phyloP scores from a whole-genome alignment of 2,797 vertebrate species.

The Darevskia mixta region DNA sequence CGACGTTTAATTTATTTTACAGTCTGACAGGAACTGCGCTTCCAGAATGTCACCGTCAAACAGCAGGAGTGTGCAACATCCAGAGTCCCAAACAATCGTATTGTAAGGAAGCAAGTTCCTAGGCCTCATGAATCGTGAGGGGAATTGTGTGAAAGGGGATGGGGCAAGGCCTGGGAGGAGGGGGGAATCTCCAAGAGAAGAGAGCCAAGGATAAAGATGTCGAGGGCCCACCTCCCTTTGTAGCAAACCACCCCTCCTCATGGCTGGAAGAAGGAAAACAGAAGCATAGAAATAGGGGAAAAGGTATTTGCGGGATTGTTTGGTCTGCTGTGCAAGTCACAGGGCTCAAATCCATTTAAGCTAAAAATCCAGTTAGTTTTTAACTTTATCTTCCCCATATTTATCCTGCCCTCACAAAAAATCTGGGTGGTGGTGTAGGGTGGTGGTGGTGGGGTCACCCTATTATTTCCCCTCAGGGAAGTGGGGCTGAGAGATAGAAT shows the following conservation, averaged over 20 bases:
- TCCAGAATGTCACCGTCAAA: too few relatives aligned
- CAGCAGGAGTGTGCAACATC: background rate
- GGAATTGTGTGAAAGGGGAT: background rate
- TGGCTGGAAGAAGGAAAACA: background rate
- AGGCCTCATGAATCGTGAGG: background rate
- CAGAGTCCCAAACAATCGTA: too few relatives aligned
- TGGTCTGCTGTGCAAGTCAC: background rate
- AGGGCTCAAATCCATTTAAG: too few relatives aligned
- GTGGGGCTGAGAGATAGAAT: too few relatives aligned
- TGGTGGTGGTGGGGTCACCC: too few relatives aligned
- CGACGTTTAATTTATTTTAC: background rate
- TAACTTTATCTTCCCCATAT: background rate
- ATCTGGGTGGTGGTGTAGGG: too few relatives aligned
- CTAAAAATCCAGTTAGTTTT: background rate
- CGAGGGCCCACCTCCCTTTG: background rate
- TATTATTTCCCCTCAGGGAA: too few relatives aligned
- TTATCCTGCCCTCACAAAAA: background rate
- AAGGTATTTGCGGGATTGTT: background rate
- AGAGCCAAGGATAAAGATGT: background rate
- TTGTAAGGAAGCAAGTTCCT: background rate
- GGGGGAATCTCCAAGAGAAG: background rate
- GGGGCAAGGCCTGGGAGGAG: background rate
- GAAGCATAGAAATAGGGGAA: background rate
- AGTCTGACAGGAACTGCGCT: background rate
- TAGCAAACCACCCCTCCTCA: too few relatives aligned